Evolutionary conservation across 2,888 invertebrate species (phyloP), one percentile per base, ranked within the genome.

Genomic region (Achlya flavicornis): DNA sequence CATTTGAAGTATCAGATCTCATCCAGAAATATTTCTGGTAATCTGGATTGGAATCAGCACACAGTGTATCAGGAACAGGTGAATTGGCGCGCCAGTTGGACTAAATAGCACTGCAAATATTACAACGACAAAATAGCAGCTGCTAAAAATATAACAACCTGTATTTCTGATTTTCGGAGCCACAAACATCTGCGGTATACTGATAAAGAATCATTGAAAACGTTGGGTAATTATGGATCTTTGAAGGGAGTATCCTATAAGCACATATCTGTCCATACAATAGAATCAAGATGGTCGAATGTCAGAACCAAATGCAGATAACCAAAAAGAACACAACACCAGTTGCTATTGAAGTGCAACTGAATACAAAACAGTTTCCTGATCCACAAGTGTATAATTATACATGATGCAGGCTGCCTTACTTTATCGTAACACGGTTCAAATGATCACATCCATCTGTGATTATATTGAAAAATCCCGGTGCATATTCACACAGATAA

Each of bases 391-490:
- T 8, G 53, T 53, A 19, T 53, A 53, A 53, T 53, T 53, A 53
- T 53, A 46, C 4, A 16, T 53, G 53, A 53, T 53, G 53, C n/a
- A 53, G n/a, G 53, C 19, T 19, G 53, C 53, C 19, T 53, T 7
- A 19, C 53, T 53, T 53, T 53, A 19, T 19, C 53, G 8, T 10
- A 19, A 53, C 46, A 46, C 53, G n/a, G 7, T 19, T 10, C 19
- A 53, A 19, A 53, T 53, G 19, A 53, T 53, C 53, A 53, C 53
- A 62, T 57, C 19, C n/a, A 57, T 38, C 62, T 33, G 10, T 41
- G 57, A 38, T 57, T 57, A 53, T 57, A 57, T 62, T 35, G 57
- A 57, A 57, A 62, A 62, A 57, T 62, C 11, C 32, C 26, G 48
- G 19, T 38, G 53, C 53, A 41, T 38, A 32, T 12, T 38, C 61